Conservation (phyloP, 2,797 vertebrate species). For the Eurystomus glaucurus region DNA sequence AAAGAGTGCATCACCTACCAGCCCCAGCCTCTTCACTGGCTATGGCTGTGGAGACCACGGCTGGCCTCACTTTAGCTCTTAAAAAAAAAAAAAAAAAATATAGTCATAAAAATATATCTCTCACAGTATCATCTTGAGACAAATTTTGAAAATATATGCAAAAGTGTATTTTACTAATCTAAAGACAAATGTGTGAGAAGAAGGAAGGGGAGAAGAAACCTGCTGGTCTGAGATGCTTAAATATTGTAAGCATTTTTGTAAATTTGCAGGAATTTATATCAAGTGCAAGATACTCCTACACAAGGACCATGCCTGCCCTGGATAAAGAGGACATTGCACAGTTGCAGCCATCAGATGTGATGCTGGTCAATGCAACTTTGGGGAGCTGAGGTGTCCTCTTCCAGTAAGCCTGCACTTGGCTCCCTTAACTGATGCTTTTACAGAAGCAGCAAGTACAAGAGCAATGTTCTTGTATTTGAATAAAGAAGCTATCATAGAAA, state of each 20-base stretch:
- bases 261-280: background rate
- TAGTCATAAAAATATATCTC: background rate
- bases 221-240: background rate
- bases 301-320: rapidly evolving
- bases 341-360: background rate
- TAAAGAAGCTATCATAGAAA: background rate
- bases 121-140: background rate
- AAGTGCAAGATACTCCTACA: background rate
- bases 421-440: background rate
- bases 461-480: background rate
- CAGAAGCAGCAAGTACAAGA: background rate
- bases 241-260: background rate
- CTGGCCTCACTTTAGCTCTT: background rate
- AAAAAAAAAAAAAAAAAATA: background rate
- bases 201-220: background rate
- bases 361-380: rapidly evolving
- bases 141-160: background rate
- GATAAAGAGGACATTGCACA: rapidly evolving
- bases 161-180: background rate
- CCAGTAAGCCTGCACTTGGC: background rate
- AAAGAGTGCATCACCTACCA: background rate
- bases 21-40: background rate
- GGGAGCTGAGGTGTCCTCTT: background rate
- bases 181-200: background rate
- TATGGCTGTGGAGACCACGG: rapidly evolving